phyloP scores from a whole-genome alignment of 2,888 invertebrate species.

The Euspilapteryx auroguttella region DNA sequence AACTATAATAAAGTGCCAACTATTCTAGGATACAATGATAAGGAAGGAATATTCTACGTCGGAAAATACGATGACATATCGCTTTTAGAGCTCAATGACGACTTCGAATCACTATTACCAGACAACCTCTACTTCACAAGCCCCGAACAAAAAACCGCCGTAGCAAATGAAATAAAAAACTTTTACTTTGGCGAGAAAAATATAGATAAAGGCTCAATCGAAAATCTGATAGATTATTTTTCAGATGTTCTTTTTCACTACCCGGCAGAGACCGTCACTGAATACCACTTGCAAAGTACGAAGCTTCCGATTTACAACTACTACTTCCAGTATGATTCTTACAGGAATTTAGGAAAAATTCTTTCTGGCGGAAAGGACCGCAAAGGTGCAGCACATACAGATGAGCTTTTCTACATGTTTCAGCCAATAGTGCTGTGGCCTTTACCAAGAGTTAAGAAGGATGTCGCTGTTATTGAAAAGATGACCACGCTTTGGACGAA shows the following conservation, averaged over 20 bases:
- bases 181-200: constrained; percentile 15
- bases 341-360: constrained; percentile 16
- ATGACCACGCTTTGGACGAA: constrained; percentile 14
- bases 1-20: constrained; percentile 10
- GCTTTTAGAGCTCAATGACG: background rate
- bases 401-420: constrained; percentile 13
- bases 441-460: constrained; percentile 5
- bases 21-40: constrained; percentile 18
- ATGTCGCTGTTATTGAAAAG: constrained; percentile 3
- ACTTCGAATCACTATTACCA: constrained; percentile 5
- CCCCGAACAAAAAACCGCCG: constrained; percentile 7
- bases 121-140: constrained; percentile 6
- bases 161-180: constrained; percentile 11
- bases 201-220: constrained; percentile 3
- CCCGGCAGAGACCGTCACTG: constrained; percentile 8
- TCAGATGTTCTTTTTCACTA: constrained; percentile 15
- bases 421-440: constrained; percentile 3
- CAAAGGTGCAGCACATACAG: constrained; percentile 15
- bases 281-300: constrained; percentile 1
- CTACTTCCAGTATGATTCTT: constrained; percentile 13
- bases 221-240: constrained; percentile 15
- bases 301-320: constrained; percentile 13
- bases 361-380: constrained; percentile 8
- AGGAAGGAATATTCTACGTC: constrained; percentile 18
- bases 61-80: constrained; percentile 4